Evolutionary conservation across 2,797 vertebrate species (phyloP).

Genomic region (Hoplostethus atlanticus): DNA sequence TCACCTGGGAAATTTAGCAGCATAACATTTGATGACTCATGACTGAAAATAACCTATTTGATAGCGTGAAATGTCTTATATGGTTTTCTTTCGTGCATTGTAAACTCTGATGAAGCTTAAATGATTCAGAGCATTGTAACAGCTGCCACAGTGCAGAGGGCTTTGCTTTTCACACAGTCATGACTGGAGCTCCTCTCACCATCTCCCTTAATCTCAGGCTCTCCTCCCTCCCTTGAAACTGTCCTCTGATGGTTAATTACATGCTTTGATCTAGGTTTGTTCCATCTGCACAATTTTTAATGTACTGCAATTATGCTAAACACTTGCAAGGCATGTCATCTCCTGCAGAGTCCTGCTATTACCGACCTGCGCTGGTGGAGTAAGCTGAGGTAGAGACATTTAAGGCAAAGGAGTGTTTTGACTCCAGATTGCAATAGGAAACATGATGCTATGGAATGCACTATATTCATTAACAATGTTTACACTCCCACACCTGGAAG

Average conservation of each 20-base stretch:
- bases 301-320: conserved; percentile 74
- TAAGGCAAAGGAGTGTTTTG: conserved; percentile 35
- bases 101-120: not conserved
- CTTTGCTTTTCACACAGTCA: conserved; percentile 26
- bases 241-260: conserved; percentile 77
- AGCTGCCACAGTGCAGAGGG: conserved; percentile 26
- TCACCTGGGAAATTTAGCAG: conserved; percentile 61
- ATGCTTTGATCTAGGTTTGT: conserved; percentile 81
- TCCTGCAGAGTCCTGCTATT: conserved; percentile 23
- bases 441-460: conserved; percentile 6
- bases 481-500: conserved; percentile 11
- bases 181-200: conserved; percentile 40
- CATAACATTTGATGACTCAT: conserved; percentile 49
- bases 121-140: conserved; percentile 4
- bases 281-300: conserved; percentile 76
- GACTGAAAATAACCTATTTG: conserved; percentile 24
- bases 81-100: not conserved
- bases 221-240: conserved; percentile 65
- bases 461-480: conserved; percentile 12
- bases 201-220: conserved; percentile 62
- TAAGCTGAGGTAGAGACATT: conserved; percentile 17
- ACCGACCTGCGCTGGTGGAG: conserved; percentile 1
- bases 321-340: conserved; percentile 61
- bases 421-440: conserved; percentile 38
- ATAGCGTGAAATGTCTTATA: conserved; percentile 20